Evolutionary conservation across 2,888 invertebrate genomes (phyloP).

Genomic region (Sinopyrophorus schimmeli): DNA sequence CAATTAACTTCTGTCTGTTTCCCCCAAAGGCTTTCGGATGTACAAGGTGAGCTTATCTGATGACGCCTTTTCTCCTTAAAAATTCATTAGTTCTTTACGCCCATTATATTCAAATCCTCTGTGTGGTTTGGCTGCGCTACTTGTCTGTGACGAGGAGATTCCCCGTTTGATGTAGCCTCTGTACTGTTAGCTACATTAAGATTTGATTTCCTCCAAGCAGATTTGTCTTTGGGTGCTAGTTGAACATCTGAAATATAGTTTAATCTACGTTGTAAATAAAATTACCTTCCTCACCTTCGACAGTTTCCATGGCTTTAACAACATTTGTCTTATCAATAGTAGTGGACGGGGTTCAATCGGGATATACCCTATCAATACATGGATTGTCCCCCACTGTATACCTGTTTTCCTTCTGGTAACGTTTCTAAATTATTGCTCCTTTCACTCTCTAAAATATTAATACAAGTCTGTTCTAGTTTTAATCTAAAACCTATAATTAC

Average conservation of each 20-base stretch:
- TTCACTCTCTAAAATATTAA: conserved; percentile 70
- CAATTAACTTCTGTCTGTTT: too few species aligned
- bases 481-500: too few species aligned
- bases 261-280: neutral
- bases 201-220: conserved; percentile 75
- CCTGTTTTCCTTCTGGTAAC: conserved; percentile 70
- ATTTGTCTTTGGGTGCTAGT: conserved; percentile 70
- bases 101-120: conserved; percentile 56
- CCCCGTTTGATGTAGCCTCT: conserved; percentile 68
- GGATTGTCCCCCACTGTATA: conserved; percentile 54
- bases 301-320: conserved; percentile 81
- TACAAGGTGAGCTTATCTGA: conserved; percentile 64
- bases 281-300: conserved; percentile 70
- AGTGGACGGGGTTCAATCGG: conserved; percentile 79
- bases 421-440: conserved; percentile 73
- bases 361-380: conserved; percentile 67
- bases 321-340: conserved; percentile 82
- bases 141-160: conserved; percentile 62
- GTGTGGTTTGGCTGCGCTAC: conserved; percentile 29
- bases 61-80: conserved; percentile 57
- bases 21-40: too few species aligned
- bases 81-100: conserved; percentile 59
- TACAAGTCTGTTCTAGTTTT: conserved; percentile 2
- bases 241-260: conserved; percentile 42
- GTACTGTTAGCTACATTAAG: conserved; percentile 65